These are phyloP conservation scores for Plectrocnemia conspersa DNA, from an alignment of 1,140 invertebrate species.

Conservation along the genomic window DNA sequence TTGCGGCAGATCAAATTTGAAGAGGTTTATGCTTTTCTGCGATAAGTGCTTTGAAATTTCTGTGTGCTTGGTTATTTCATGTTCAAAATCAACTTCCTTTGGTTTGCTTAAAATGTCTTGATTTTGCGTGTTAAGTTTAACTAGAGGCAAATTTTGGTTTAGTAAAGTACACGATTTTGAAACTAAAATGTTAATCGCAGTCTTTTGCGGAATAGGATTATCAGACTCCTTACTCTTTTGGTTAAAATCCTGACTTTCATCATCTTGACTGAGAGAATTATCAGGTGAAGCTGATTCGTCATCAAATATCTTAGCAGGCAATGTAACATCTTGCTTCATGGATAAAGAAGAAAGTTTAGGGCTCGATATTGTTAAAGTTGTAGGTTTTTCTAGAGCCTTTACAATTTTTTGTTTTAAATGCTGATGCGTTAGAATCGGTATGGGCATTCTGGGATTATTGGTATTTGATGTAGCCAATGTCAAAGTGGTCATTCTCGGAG, in stretches of 20 bases:
- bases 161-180: too few relatives aligned
- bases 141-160: slow-evolving; percentile 1
- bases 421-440: slow-evolving; percentile 47
- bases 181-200: too few relatives aligned
- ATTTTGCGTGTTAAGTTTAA: too few relatives aligned
- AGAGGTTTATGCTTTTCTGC: slow-evolving; percentile 33
- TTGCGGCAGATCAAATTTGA: slow-evolving; percentile 39
- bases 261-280: slow-evolving; percentile 39
- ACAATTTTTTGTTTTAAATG: slow-evolving; percentile 51
- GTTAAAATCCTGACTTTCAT: slow-evolving; percentile 14
- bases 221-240: too few relatives aligned
- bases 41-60: too few relatives aligned
- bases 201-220: too few relatives aligned
- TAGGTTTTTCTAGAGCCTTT: slow-evolving; percentile 52
- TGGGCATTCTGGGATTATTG: slow-evolving; percentile 41
- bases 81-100: slow-evolving; percentile 49
- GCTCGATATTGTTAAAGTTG: slow-evolving; percentile 49
- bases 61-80: slow-evolving; percentile 49
- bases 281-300: slow-evolving; percentile 57
- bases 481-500: slow-evolving; percentile 45
- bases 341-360: slow-evolving; percentile 52
- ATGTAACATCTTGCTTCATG: slow-evolving; percentile 51
- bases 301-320: slow-evolving; percentile 60
- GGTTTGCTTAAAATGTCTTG: slow-evolving; percentile 4
- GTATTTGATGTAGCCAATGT: slow-evolving; percentile 44